Evolutionary conservation across 2,797 vertebrate genomes (phyloP).

Genomic region (Florisuga fusca): DNA sequence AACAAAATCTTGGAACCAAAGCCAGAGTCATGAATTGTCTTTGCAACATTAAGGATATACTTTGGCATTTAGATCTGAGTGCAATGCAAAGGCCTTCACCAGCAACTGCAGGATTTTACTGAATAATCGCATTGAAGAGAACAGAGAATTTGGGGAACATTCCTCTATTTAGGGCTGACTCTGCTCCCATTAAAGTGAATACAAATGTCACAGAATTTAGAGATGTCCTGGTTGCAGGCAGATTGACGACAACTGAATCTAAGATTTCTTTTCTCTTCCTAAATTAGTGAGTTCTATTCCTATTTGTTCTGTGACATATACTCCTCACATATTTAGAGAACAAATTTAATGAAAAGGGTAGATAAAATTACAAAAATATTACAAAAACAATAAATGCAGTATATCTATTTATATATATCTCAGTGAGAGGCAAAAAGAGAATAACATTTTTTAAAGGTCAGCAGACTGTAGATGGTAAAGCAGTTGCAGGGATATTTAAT

Average conservation of each 20-base stretch:
- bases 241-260: not conserved
- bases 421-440: not conserved
- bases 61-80: not conserved
- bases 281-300: not conserved
- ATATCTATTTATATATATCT: not conserved
- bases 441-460: not conserved
- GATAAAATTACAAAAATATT: not conserved
- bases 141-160: not conserved
- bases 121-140: not conserved
- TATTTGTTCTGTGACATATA: not conserved
- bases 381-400: not conserved
- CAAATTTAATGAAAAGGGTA: not conserved
- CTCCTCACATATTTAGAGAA: not conserved
- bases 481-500: not conserved
- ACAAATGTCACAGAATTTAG: not conserved
- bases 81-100: not conserved
- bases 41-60: not conserved
- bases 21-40: not conserved
- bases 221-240: not conserved
- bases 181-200: not conserved
- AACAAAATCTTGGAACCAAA: not conserved
- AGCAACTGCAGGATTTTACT: not conserved
- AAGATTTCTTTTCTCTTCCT: not conserved
- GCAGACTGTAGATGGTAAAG: not conserved
- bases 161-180: not conserved